phyloP scores from a whole-genome alignment of 2,797 vertebrate species.

The Enteromius thamalakanensis region DNA sequence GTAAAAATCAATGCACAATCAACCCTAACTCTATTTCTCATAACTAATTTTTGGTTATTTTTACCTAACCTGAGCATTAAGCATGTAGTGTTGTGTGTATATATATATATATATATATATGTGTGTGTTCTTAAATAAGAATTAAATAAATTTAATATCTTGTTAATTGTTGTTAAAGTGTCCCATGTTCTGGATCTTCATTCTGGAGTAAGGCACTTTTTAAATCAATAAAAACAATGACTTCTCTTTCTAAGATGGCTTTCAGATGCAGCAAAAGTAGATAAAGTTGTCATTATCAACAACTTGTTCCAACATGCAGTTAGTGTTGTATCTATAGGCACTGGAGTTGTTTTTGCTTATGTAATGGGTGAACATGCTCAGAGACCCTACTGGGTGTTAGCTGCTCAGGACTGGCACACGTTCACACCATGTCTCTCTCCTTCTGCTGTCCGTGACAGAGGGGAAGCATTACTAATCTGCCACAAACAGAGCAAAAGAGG shows the following conservation, averaged over 20 bases:
- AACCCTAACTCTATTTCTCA: background rate
- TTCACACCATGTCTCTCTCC: conserved; percentile 58
- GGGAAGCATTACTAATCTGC: conserved; percentile 61
- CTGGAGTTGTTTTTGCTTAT: conserved; percentile 50
- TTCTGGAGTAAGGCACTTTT: background rate
- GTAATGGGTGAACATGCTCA: conserved; percentile 51
- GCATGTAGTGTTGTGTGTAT: too few relatives aligned
- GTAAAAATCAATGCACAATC: background rate
- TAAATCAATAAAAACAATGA: background rate
- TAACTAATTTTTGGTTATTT: background rate
- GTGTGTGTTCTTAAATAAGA: background rate
- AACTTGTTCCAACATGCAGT: conserved; percentile 10
- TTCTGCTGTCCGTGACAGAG: conserved; percentile 63
- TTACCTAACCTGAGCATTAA: background rate
- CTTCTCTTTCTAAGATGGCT: background rate
- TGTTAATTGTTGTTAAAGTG: background rate
- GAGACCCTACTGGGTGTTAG: conserved; percentile 56
- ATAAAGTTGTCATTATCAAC: background rate
- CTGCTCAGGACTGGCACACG: conserved; percentile 56
- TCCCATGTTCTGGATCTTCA: background rate
- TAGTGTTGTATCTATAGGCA: conserved; percentile 13
- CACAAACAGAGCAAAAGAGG: conserved; percentile 43
- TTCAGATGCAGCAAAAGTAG: background rate
- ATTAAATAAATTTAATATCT: background rate
- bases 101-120: background rate